A percentile compares a stretch with the other conserved stretches of the same genome.
These are phyloP conservation scores for Apeltes quadracus DNA, from an alignment of 2,113 vertebrate genomes.

Conservation along the genomic window DNA sequence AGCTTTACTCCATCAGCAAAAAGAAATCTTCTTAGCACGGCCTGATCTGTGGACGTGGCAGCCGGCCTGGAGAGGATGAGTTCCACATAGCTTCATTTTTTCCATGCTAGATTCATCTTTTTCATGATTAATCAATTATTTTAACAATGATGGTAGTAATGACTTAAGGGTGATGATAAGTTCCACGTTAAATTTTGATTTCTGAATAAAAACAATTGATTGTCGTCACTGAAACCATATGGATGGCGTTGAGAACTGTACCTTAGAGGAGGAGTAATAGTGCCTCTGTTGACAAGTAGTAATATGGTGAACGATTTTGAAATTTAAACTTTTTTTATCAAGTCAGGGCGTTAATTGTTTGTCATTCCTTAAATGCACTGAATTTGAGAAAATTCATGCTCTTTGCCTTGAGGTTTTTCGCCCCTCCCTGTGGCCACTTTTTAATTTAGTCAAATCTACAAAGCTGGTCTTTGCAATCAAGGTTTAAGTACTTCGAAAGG, in stretches of 20 bases:
- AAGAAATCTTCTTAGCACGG: conserved; percentile 72
- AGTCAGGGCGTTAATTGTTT: conserved; percentile 34
- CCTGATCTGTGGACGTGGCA: conserved; percentile 72
- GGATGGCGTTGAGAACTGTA: background rate
- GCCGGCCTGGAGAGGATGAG: conserved; percentile 55
- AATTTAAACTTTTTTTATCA: conserved; percentile 32
- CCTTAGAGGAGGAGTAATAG: too few species aligned
- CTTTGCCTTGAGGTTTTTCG: conserved; percentile 32
- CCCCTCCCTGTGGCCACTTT: conserved; percentile 26
- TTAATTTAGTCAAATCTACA: conserved; percentile 76
- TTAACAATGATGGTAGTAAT: background rate
- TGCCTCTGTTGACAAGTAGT: background rate
- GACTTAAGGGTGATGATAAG: background rate
- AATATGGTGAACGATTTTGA: conserved; percentile 2
- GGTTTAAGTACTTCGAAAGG: conserved; percentile 61
- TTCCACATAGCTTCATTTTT: conserved; percentile 17
- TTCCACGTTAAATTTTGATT: background rate
- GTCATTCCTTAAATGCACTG: conserved; percentile 52
- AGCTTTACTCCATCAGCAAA: conserved; percentile 57
- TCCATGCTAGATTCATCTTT: background rate
- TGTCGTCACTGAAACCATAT: background rate
- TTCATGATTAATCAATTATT: background rate
- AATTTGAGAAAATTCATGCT: conserved; percentile 38
- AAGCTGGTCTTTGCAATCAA: conserved; percentile 76
- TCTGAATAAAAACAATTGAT: background rate